Evolutionary conservation across 2,113 vertebrate genomes (phyloP).

Genomic region (Ceyx melanurus): DNA sequence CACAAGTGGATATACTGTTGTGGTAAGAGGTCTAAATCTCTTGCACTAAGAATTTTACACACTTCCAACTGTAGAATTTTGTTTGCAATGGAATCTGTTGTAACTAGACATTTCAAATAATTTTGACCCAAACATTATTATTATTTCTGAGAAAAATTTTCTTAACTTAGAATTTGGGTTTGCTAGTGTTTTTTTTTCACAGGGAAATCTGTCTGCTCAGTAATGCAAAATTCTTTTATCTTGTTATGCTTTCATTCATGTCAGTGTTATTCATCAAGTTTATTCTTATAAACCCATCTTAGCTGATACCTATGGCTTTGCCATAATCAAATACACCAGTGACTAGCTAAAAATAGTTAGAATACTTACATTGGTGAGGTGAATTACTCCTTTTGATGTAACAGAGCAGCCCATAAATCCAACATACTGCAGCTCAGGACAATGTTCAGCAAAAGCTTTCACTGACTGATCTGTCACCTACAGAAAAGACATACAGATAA

Average conservation of each 20-base stretch:
- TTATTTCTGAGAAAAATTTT: background rate
- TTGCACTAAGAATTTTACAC: background rate
- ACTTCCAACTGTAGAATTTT: background rate
- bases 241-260: background rate
- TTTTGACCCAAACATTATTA: background rate
- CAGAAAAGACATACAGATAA: background rate
- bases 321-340: background rate
- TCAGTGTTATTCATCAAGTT: background rate
- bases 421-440: constrained; percentile 93
- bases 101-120: background rate
- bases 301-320: background rate
- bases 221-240: background rate
- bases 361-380: constrained; percentile 92
- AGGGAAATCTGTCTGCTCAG: background rate
- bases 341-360: background rate
- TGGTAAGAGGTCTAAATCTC: background rate
- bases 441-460: constrained; percentile 93
- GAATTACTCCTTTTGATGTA: constrained; percentile 96
- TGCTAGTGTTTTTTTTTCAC: background rate
- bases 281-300: background rate
- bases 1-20: background rate
- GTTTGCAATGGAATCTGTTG: background rate
- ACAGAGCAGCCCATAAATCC: constrained; percentile 99
- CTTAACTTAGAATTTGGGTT: background rate
- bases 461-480: constrained; percentile 95